phyloP scores from a whole-genome alignment of 2,888 invertebrate species.

The Drosophila putrida region DNA sequence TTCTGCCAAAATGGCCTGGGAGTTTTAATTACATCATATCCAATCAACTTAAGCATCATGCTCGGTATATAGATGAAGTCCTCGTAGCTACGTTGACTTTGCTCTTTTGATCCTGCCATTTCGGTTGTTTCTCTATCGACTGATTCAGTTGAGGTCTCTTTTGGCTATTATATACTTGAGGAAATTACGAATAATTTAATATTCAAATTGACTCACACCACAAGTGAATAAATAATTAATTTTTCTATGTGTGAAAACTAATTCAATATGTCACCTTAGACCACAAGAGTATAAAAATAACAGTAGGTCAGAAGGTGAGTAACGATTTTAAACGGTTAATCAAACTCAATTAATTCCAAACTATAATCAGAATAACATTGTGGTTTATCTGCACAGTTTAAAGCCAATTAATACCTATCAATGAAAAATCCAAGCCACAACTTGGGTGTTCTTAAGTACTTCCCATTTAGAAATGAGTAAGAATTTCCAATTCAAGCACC shows the following conservation, averaged over 20 bases:
- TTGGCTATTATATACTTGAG: slow-evolving; percentile 11
- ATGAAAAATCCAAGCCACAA: slow-evolving; percentile 15
- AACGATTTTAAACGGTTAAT: slow-evolving; percentile 11
- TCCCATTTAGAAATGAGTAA: slow-evolving; percentile 28
- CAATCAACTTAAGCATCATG: slow-evolving; percentile 17
- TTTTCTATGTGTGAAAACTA: not conserved
- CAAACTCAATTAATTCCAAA: slow-evolving; percentile 1
- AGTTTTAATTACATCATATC: slow-evolving; percentile 9
- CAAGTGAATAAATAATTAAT: slow-evolving; percentile 6
- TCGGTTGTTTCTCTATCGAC: not conserved
- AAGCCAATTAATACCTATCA: slow-evolving; percentile 20
- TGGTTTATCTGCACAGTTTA: slow-evolving; percentile 9
- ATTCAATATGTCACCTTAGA: not conserved
- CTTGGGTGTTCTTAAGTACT: slow-evolving; percentile 4
- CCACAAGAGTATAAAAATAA: not conserved
- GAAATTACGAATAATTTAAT: not conserved
- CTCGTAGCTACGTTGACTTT: slow-evolving; percentile 14
- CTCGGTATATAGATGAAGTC: slow-evolving; percentile 32
- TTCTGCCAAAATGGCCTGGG: slow-evolving; percentile 16
- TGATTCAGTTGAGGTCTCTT: not conserved
- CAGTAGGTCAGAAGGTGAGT: not conserved
- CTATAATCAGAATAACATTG: slow-evolving; percentile 12
- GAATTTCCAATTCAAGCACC: slow-evolving; percentile 19
- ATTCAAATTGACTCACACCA: slow-evolving; percentile 13
- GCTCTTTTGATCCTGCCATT: slow-evolving; percentile 1